These are phyloP conservation scores for Orius insidiosus DNA, from an alignment of 1,140 invertebrate genomes.

Conservation along the genomic window DNA sequence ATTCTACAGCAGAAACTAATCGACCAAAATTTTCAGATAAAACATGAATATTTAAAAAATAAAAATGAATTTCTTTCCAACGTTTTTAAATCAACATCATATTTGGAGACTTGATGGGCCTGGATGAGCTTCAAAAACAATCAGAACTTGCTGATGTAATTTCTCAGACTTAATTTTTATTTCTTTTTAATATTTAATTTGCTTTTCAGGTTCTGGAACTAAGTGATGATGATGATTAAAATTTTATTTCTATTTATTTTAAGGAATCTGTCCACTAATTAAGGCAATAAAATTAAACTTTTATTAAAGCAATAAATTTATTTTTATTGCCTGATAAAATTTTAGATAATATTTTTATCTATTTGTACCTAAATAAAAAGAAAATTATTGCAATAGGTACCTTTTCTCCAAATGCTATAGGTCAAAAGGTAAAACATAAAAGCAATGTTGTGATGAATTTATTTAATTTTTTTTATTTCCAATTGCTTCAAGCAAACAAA, in stretches of 20 bases:
- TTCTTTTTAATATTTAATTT: neutral
- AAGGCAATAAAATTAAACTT: conserved; percentile 11
- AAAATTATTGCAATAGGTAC: too few species aligned
- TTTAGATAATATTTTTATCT: too few species aligned
- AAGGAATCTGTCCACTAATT: neutral
- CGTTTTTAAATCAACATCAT: conserved; percentile 68
- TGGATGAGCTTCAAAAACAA: conserved; percentile 52
- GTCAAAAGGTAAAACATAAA: too few species aligned
- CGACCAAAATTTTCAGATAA: conserved; percentile 39
- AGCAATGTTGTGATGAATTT: too few species aligned
- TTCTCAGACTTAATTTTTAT: conserved; percentile 14
- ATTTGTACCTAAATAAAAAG: too few species aligned
- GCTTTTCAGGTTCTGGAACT: conserved; percentile 19
- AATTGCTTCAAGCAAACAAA: too few species aligned
- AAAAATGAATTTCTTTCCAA: conserved; percentile 65
- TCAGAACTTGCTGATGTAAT: conserved; percentile 44
- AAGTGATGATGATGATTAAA: conserved; percentile 17
- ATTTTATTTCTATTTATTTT: neutral
- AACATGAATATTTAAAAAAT: conserved; percentile 44
- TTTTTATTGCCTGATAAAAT: too few species aligned
- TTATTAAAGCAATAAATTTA: conserved; percentile 12
- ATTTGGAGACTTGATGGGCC: conserved; percentile 77
- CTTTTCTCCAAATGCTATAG: too few species aligned
- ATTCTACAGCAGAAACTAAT: too few species aligned
- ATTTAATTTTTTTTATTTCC: neutral